Evolutionary conservation across 1,140 invertebrate species (phyloP).

Genomic region (Tetraneura akinire): DNA sequence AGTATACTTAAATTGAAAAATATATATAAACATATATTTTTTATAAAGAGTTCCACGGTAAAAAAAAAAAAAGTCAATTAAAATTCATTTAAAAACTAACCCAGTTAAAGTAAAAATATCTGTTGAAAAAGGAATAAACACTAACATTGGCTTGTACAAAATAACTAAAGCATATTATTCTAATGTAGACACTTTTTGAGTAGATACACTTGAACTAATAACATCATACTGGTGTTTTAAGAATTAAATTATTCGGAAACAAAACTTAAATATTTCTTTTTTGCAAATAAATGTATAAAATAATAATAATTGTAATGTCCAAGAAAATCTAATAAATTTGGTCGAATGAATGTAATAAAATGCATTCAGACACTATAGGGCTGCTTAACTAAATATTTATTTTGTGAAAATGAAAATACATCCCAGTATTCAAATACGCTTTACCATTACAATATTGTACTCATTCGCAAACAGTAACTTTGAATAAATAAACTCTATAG

Average conservation of each 20-base stretch:
- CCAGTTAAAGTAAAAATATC: not conserved
- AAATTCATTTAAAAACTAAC: not conserved
- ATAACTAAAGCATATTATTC: not conserved
- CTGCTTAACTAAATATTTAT: constrained; percentile 19
- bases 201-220: too few species aligned
- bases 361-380: constrained; percentile 6
- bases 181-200: not conserved
- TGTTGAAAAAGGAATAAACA: not conserved
- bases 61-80: not conserved
- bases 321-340: not conserved
- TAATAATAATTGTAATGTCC: not conserved
- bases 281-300: not conserved
- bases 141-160: not conserved
- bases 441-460: not conserved
- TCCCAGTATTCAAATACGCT: not conserved
- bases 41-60: not conserved
- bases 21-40: too few species aligned
- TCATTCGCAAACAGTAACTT: not conserved
- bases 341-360: not conserved
- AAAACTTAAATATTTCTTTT: too few species aligned
- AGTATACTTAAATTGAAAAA: too few species aligned
- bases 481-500: constrained; percentile 19
- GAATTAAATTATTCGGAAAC: too few species aligned
- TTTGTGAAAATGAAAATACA: constrained; percentile 13
- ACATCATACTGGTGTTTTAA: too few species aligned